phyloP scores from a whole-genome alignment of 2,797 vertebrate genomes.

The Gobio occitaniae region DNA sequence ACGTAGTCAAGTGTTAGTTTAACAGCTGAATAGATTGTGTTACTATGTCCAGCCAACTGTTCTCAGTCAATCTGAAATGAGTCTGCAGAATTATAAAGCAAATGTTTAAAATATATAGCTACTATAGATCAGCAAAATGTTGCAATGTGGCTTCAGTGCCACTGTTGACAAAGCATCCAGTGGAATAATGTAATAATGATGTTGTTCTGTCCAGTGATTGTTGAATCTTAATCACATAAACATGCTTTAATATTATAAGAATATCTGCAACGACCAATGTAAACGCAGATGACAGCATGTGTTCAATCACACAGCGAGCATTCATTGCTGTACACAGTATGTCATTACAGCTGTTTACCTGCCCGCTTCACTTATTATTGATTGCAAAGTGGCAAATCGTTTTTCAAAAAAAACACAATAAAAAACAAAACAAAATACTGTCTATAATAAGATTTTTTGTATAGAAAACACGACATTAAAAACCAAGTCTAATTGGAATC shows the following conservation, averaged over 20 bases:
- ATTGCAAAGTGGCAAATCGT: constrained; percentile 21
- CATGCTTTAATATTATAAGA: not conserved
- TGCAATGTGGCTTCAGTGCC: constrained; percentile 27
- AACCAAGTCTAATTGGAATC: constrained; percentile 29
- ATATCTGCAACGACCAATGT: constrained; percentile 23
- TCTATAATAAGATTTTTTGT: not conserved
- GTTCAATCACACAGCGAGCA: not conserved
- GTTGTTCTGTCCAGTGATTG: not conserved
- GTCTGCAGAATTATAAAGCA: not conserved
- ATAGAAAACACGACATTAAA: constrained; percentile 38
- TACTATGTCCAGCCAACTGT: not conserved
- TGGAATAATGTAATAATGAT: not conserved
- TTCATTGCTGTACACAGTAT: not conserved
- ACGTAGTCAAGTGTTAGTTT: not conserved
- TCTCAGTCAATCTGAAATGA: not conserved
- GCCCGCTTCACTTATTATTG: not conserved
- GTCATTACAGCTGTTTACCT: constrained; percentile 8
- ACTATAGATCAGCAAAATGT: not conserved
- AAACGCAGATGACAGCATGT: constrained; percentile 27
- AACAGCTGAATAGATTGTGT: not conserved
- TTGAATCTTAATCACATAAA: not conserved
- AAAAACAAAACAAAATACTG: not conserved
- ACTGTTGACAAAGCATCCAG: constrained; percentile 19
- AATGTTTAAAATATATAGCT: not conserved
- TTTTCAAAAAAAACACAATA: constrained; percentile 5